Evolutionary conservation across 2,797 vertebrate genomes (phyloP), one percentile per base, ranked within the genome.

Genomic region (Meda fulgida): DNA sequence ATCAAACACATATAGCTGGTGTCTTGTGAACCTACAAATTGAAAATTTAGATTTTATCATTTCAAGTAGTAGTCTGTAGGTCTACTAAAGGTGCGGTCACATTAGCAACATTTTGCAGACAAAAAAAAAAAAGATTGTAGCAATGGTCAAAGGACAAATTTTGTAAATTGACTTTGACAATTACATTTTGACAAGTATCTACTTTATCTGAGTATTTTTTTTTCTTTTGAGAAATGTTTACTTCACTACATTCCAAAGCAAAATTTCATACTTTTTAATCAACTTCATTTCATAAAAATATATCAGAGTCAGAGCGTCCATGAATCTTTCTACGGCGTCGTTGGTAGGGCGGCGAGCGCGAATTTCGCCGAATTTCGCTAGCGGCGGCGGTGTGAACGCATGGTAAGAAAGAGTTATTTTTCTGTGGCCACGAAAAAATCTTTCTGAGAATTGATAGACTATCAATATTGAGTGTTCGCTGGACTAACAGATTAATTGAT

Each of bases 31-130:
- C 3, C 13, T 46, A 29, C n/a, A 46, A 63, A 63, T 63, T 16
- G 1, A 26, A 46, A 8, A 43, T 16, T 8, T 26, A 0, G 3
- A 43, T 26, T 29, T 7, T 7, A 63, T 16, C 0, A 16, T 7
- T 60, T 60, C n/a, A 63, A 14, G 13, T 63, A 29, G 2, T 14
- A 29, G n/a, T 14, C n/a, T 63, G 5, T 63, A 29, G 13, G 60
- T 63, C 60, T 63, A 63, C 14, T 29, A 63, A 29, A 26, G 10
- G n/a, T 26, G n/a, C 4, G 1, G 10, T 13, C n/a, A 60, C 58
- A 60, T 26, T 26, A 13, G 23, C 55, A 58, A 58, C 11, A 26
- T 58, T n/a, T 58, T 58, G 55, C 9, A 3, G 23, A n/a, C 10
- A 14, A 46, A 58, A 58, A 58, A 58, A 58, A n/a, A 0, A n/a